Evolutionary conservation across 2,888 invertebrate genomes (phyloP), one percentile per base, ranked within the genome.

Genomic region (Harpalus rufipes): DNA sequence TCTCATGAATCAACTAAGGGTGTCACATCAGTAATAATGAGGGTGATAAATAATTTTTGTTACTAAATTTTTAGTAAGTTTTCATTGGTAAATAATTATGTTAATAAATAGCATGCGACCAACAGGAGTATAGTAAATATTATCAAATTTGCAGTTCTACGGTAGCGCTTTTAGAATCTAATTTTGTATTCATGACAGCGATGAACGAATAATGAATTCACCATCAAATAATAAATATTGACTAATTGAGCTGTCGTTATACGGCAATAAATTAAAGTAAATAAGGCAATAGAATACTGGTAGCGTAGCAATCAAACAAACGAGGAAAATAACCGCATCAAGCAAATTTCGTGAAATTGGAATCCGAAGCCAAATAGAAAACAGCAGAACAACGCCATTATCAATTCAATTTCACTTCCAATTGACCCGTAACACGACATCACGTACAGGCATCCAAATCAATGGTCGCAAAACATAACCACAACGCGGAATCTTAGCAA

Each of bases 361-460:
- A 68, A 68, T 68, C 39, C 68, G n/a, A 3, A 63, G 18, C 21
- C 25, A 68, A 68, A 68, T 14, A 32, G 68, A 68, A 25, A 68
- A 68, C 63, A 63, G n/a, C 63, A 68, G 39, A 68, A 68, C 68
- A 68, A n/a, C 41, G n/a, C 65, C 81, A 81, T 63, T 81, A 51
- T 65, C 63, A 63, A 65, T 65, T 81, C 44, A 65, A 81, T 51
- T 65, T 51, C 44, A 65, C 65, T 81, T 81, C 81, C 81, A 51
- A 65, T 81, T 81, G 81, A 81, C 81, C 81, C 25, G 65, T 78
- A 58, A 78, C 58, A 56, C 65, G 65, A 68, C 81, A 81, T 81
- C 81, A 81, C 81, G 81, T 81, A 41, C 51, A 63, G 51, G 65
- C 81, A 81, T 81, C 65, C 21, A 81, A 81, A 65, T 81, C 81